A percentile compares a stretch with the other conserved stretches of the same genome.
phyloP scores from a whole-genome alignment of 2,113 vertebrate genomes.

The Rhipidura dahli region DNA sequence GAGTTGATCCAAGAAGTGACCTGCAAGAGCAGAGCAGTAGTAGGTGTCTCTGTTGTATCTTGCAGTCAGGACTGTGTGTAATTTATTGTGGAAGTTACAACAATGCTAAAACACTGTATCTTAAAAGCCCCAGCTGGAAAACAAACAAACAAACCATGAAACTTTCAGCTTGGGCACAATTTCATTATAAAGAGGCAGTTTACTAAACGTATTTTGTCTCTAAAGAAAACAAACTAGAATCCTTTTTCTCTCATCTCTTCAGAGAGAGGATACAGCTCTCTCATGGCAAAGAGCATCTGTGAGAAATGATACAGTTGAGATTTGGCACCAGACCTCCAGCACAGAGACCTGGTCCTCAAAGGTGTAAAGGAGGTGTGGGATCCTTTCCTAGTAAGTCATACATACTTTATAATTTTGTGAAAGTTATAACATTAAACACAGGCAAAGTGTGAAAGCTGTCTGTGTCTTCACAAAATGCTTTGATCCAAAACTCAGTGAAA shows the following conservation, averaged over 20 bases:
- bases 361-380: neutral
- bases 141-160: neutral
- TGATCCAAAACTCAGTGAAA: neutral
- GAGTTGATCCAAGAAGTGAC: neutral
- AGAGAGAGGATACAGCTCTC: neutral
- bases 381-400: neutral
- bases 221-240: neutral
- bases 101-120: neutral
- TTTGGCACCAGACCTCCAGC: neutral
- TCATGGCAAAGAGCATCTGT: neutral
- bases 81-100: neutral
- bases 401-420: neutral
- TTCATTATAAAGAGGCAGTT: neutral
- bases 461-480: neutral
- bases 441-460: neutral
- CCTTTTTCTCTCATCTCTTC: neutral
- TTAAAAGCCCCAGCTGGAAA: neutral
- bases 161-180: neutral
- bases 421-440: neutral
- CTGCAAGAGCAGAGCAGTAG: neutral
- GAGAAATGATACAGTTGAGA: neutral
- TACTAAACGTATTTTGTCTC: neutral
- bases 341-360: neutral
- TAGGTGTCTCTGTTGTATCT: neutral
- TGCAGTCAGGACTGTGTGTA: neutral